Evolutionary conservation across 1,140 invertebrate species (phyloP).

Genomic region (Calliphora vicina): DNA sequence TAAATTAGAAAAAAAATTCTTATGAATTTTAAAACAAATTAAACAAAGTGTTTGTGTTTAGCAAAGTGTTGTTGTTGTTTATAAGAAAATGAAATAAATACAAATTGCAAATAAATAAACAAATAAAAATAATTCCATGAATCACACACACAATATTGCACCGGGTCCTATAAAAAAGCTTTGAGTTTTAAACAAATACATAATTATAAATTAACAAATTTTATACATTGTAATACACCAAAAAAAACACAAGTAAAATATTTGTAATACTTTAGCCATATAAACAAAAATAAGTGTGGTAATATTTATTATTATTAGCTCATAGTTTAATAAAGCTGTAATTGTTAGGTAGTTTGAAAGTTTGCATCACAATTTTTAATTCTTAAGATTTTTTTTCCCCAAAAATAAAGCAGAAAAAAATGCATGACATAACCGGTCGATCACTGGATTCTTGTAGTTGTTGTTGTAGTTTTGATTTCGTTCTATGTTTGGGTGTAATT

Average conservation of each 20-base stretch:
- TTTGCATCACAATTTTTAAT: not conserved
- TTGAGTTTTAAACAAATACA: not conserved
- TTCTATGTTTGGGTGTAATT: not conserved
- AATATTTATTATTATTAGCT: no score
- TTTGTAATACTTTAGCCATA: no score
- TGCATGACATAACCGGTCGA: constrained; percentile 12
- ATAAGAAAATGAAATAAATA: no score
- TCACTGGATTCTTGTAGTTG: not conserved
- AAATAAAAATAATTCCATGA: not conserved
- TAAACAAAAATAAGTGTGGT: no score
- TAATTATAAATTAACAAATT: no score
- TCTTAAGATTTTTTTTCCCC: not conserved
- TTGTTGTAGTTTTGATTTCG: not conserved
- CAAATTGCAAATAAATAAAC: not conserved
- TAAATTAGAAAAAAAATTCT: not conserved
- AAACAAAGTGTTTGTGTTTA: not conserved
- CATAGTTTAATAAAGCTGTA: no score
- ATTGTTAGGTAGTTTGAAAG: no score
- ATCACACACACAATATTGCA: not conserved
- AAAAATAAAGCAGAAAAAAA: not conserved
- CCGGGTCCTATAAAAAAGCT: not conserved
- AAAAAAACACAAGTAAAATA: no score
- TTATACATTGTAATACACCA: no score
- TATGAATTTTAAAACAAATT: not conserved
- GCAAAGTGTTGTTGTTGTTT: not conserved